Conservation (phyloP, 1,140 invertebrate genomes). For the Caenorhabditis remanei region DNA sequence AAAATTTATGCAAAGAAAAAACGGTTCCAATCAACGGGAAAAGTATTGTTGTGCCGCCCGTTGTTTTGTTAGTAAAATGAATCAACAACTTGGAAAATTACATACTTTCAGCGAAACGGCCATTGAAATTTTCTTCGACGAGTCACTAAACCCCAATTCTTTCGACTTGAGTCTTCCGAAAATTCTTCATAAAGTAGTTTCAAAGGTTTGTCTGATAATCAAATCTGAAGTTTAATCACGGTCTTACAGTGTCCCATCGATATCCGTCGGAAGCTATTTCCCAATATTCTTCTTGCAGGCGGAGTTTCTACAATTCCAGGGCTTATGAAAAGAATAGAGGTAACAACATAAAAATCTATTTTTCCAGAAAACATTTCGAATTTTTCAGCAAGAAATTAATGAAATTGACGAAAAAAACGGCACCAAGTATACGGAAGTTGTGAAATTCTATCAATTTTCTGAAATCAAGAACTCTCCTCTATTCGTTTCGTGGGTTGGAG, state of each 20-base stretch:
- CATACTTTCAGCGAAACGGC: slow-evolving; percentile 5
- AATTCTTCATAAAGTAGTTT: neutral
- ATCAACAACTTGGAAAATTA: neutral
- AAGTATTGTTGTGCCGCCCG: neutral
- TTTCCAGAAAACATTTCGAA: neutral
- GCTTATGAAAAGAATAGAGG: slow-evolving; percentile 24
- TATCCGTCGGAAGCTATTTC: slow-evolving; percentile 24
- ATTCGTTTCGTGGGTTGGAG: slow-evolving; percentile 23
- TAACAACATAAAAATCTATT: neutral
- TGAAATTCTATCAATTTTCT: slow-evolving; percentile 37
- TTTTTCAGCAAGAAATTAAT: slow-evolving; percentile 18
- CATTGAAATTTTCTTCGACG: slow-evolving; percentile 33
- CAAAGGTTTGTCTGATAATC: neutral
- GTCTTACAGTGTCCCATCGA: slow-evolving; percentile 4
- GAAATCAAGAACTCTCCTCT: slow-evolving; percentile 18
- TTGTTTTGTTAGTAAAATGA: slow-evolving; percentile 1
- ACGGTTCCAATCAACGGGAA: neutral
- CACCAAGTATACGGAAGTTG: neutral
- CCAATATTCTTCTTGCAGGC: slow-evolving; percentile 4
- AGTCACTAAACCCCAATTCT: neutral
- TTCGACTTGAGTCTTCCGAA: slow-evolving; percentile 19
- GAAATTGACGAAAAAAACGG: slow-evolving; percentile 9
- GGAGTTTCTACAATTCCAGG: slow-evolving; percentile 49
- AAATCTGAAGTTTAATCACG: too few species aligned
- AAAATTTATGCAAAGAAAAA: slow-evolving; percentile 19